Base-by-base conservation (phyloP, 2,797 vertebrate genomes). In the Calcarius lapponicus region DNA sequence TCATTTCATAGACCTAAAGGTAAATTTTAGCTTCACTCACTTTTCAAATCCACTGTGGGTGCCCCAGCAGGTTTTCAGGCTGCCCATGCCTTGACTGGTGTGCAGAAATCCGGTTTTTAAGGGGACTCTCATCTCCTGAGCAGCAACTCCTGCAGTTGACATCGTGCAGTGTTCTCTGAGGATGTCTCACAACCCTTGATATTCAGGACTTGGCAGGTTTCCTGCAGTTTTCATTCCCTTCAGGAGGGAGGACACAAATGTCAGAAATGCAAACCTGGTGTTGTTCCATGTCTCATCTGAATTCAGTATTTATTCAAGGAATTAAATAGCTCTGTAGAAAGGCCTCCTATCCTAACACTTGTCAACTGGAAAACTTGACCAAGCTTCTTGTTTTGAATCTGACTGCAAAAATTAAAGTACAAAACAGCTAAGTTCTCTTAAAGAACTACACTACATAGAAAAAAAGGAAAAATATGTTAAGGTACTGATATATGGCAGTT, bases 101-200 rank as follows among this genome's bases (percentile, higher is more conserved):
- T 98, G 98, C 93, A 99, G 98, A 97, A 99, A 99, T 92, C 98
- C 98, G 4, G 97, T 98, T 97, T 99, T 98, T 71, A 99, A 95
- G 64, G 98, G 98, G 96, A 98, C 98, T 98, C 98, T 98, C 96
- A 99, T 98, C 97, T 99, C 99, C 98, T 99, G 99, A 97, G 98
- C 98, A 97, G 98, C 98, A 92, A 99, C 98, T 97, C 99, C 99
- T 90, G 99, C 99, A 95, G 98, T 98, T 97, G 99, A 99, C 99
- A 99, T 99, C 32, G 95, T 98, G 98, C 97, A 92, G 96, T 96
- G 95, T 94, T 97, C 98, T 93, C 96, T 53, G 54, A 50, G 94
- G 97, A 98, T 92, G 97, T 97, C 98, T 98, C 97, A 98, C 97
- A 93, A 95, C 96, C 96, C 98, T 96, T 96, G 97, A 98, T 97